Percentiles rank a stretch among this genome's conserved stretches.
Conservation (phyloP, 2,113 vertebrate species). For the Phainopepla nitens region DNA sequence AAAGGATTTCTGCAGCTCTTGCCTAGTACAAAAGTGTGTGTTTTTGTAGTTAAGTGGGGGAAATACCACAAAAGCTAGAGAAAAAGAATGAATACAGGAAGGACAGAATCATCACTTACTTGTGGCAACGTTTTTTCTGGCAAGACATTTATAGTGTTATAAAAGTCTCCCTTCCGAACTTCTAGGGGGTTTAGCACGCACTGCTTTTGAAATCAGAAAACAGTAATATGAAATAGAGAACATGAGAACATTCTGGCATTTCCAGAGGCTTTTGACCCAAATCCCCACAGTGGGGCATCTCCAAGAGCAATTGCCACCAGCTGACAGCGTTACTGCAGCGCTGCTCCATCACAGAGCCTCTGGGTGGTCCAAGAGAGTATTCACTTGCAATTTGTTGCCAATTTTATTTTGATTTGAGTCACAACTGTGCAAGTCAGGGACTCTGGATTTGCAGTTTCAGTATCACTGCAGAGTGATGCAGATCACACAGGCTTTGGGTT, state of each 20-base stretch:
- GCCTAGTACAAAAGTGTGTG: background rate
- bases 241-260: background rate
- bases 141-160: background rate
- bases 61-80: background rate
- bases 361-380: background rate
- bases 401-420: background rate
- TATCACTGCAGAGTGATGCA: background rate
- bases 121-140: background rate
- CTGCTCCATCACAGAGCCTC: background rate
- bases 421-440: background rate
- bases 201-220: background rate
- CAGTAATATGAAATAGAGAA: background rate
- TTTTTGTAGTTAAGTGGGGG: background rate
- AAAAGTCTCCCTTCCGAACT: background rate
- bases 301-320: background rate
- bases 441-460: background rate
- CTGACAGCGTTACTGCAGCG: background rate
- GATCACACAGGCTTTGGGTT: fast-evolving
- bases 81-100: background rate
- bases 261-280: background rate
- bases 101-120: background rate
- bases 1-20: background rate
- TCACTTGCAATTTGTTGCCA: background rate
- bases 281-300: background rate
- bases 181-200: background rate